phyloP scores from a whole-genome alignment of 2,888 invertebrate genomes.

The Melinopterus prodromus region DNA sequence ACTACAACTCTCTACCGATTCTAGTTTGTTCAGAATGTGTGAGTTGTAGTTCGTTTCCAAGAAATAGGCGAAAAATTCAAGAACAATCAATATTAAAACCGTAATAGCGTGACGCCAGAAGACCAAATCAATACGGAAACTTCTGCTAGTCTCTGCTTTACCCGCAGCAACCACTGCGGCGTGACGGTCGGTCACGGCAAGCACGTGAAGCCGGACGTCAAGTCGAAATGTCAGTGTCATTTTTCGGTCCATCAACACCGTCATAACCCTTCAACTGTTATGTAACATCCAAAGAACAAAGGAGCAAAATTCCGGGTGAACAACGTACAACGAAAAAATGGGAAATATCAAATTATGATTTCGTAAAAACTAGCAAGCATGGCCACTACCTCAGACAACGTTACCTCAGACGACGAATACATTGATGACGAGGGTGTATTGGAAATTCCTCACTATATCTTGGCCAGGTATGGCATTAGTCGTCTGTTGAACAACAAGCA shows the following conservation, averaged over 20 bases:
- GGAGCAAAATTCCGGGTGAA: not conserved
- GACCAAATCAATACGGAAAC: not conserved
- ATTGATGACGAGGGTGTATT: not conserved
- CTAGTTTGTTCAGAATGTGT: too few relatives aligned
- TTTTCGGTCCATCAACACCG: not conserved
- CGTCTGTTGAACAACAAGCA: slow-evolving; percentile 62
- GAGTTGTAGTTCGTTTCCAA: too few relatives aligned
- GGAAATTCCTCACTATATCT: slow-evolving; percentile 7
- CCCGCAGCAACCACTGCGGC: not conserved
- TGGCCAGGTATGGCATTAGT: slow-evolving; percentile 61
- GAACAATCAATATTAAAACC: not conserved
- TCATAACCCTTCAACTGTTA: not conserved
- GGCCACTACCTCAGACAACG: not conserved
- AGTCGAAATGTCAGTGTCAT: not conserved
- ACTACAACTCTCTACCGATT: too few relatives aligned
- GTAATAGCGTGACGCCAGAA: not conserved
- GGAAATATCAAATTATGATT: not conserved
- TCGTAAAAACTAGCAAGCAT: not conserved
- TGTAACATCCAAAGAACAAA: not conserved
- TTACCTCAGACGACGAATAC: not conserved
- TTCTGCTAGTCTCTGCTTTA: not conserved
- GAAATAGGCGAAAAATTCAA: not conserved
- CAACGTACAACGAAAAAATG: not conserved
- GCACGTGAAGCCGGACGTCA: not conserved
- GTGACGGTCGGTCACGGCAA: not conserved